These are phyloP conservation scores for Shargacucullia verbasci DNA, from an alignment of 2,888 invertebrate genomes.

Conservation along the genomic window DNA sequence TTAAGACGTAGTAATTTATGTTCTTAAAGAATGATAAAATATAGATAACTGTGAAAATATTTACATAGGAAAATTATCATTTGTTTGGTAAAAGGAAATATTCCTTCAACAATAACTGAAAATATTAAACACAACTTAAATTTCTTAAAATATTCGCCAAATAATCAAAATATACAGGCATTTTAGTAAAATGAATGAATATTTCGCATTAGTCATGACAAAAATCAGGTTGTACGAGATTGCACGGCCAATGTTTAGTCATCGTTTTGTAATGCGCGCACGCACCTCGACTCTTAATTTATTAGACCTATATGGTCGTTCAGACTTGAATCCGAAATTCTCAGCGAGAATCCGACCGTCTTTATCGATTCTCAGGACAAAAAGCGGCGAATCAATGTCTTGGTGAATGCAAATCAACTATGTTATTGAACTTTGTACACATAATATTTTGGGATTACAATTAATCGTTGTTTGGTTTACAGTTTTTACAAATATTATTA, in stretches of 20 bases:
- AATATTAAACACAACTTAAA: no score
- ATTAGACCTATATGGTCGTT: slow-evolving; percentile 66
- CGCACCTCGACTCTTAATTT: slow-evolving; percentile 76
- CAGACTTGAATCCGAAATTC: slow-evolving; percentile 65
- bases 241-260: slow-evolving; percentile 73
- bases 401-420: slow-evolving; percentile 53
- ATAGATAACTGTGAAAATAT: no score
- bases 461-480: slow-evolving; percentile 19
- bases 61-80: no score
- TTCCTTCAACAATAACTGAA: no score
- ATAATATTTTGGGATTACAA: slow-evolving; percentile 21
- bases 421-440: slow-evolving; percentile 54
- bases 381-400: slow-evolving; percentile 43
- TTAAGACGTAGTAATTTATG: neutral
- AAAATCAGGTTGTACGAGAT: slow-evolving; percentile 64
- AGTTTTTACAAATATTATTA: neutral
- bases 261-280: slow-evolving; percentile 81
- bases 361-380: slow-evolving; percentile 57
- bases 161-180: no score
- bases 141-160: no score
- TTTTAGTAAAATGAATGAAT: slow-evolving; percentile 36
- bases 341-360: slow-evolving; percentile 46
- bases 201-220: slow-evolving; percentile 61
- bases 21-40: neutral
- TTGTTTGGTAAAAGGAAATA: no score